These are phyloP conservation scores for Piezodorus guildinii DNA, from an alignment of 1,140 invertebrate genomes.

Conservation along the genomic window DNA sequence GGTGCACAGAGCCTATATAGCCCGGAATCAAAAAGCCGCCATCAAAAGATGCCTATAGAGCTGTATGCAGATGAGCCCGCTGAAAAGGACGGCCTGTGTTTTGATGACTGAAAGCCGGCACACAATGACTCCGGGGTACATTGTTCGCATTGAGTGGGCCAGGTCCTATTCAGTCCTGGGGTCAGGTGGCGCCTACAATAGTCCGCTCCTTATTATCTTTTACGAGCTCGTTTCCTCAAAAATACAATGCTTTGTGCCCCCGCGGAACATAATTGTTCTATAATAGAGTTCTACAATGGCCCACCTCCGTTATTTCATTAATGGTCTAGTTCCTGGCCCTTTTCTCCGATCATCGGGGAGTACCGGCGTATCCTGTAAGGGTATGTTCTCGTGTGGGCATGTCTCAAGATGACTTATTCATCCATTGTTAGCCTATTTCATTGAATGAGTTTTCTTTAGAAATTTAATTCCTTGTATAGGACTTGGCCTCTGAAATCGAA, in stretches of 20 bases:
- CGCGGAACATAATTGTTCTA: conserved; percentile 6
- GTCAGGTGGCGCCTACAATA: background rate
- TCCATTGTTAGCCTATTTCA: no score
- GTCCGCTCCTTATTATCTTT: conserved; percentile 6
- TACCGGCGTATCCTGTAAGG: no score
- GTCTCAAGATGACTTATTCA: no score
- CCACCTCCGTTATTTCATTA: conserved; percentile 3
- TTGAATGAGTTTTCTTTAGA: no score
- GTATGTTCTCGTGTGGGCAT: no score
- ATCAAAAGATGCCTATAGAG: background rate
- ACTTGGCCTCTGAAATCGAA: no score
- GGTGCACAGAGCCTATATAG: no score
- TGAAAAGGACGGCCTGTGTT: background rate
- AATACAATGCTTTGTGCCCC: conserved; percentile 1
- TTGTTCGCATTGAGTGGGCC: conserved; percentile 14
- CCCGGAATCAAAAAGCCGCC: no score
- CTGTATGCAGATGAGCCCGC: conserved; percentile 1
- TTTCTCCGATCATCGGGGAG: background rate
- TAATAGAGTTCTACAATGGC: conserved; percentile 7
- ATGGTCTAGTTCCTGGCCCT: background rate
- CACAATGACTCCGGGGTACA: conserved; percentile 6
- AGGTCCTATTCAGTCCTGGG: conserved; percentile 4
- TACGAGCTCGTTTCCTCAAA: conserved; percentile 8
- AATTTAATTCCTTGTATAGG: no score
- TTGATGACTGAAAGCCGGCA: conserved; percentile 8